Conservation (phyloP, 2,797 vertebrate species). For the Brotula barbata region DNA sequence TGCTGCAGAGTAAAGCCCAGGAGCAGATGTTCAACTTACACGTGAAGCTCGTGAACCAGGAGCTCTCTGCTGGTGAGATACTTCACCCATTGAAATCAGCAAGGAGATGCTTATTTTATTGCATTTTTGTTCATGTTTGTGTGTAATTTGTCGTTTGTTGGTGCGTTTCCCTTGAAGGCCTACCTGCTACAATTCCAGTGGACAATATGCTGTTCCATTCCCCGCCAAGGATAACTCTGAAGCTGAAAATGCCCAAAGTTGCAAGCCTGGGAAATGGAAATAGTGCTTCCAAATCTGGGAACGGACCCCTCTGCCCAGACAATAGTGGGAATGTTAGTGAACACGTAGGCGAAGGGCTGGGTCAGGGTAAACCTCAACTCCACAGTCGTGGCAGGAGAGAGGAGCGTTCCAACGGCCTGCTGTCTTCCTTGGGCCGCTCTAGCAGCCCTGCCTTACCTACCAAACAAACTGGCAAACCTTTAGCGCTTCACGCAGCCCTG, state of each 20-base stretch:
- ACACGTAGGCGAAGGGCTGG: constrained; percentile 63
- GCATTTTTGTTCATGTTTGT: background rate
- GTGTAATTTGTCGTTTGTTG: constrained; percentile 2
- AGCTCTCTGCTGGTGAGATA: constrained; percentile 86
- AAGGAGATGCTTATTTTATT: no score
- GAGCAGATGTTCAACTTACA: constrained; percentile 97
- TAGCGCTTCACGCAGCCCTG: constrained; percentile 84
- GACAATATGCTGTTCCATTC: constrained; percentile 88
- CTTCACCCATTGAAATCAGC: background rate
- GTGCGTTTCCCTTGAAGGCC: constrained; percentile 72
- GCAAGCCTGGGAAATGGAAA: constrained; percentile 80
- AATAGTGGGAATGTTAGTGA: constrained; percentile 76
- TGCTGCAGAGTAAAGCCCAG: constrained; percentile 92
- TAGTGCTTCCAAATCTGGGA: constrained; percentile 82
- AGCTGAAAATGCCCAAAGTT: constrained; percentile 94
- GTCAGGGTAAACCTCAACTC: constrained; percentile 83
- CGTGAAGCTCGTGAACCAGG: constrained; percentile 91
- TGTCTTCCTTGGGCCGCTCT: constrained; percentile 62
- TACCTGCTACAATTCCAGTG: constrained; percentile 84
- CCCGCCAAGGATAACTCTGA: constrained; percentile 93
- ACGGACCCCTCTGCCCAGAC: constrained; percentile 83
- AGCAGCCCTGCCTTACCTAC: background rate
- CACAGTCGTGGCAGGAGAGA: constrained; percentile 79
- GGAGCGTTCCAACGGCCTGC: constrained; percentile 82
- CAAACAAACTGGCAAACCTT: constrained; percentile 85